Conservation (phyloP, 37 sponge, comb jelly and placozoan species). For the Hormiphora californensis region DNA sequence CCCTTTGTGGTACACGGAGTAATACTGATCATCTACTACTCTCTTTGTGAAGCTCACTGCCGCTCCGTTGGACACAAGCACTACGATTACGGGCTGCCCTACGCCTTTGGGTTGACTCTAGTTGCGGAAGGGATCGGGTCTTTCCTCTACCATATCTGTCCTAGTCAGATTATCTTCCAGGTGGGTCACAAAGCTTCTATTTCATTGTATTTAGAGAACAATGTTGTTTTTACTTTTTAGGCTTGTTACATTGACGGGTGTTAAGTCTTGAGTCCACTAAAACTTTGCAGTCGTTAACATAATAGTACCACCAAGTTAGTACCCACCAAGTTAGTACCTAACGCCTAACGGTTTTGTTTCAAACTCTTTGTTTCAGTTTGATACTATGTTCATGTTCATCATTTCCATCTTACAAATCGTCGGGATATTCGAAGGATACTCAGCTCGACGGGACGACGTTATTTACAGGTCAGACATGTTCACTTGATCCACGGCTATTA, state of each 20-base stretch:
- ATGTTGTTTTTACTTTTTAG: too few species aligned
- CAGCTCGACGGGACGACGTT: background rate
- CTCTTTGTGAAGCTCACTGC: background rate
- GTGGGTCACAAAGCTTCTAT: too few species aligned
- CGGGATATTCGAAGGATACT: slow-evolving; percentile 26
- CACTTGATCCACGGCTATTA: too few species aligned
- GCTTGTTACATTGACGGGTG: too few species aligned
- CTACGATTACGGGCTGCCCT: background rate
- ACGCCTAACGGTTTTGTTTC: too few species aligned
- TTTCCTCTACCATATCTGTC: slow-evolving; percentile 20
- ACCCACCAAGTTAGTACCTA: background rate
- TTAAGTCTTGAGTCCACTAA: too few species aligned
- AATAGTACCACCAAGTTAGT: background rate
- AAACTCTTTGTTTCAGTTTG: slow-evolving; percentile 26
- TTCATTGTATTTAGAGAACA: too few species aligned
- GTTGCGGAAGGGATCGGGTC: background rate
- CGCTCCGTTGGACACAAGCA: slow-evolving; percentile 3
- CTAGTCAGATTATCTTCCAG: slow-evolving; percentile 10
- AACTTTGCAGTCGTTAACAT: background rate
- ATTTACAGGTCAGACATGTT: too few species aligned
- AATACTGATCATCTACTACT: background rate
- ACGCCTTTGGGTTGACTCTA: background rate
- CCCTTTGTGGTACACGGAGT: slow-evolving; percentile 16
- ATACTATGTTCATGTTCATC: slow-evolving; percentile 18
- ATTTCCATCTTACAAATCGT: background rate